Evolutionary conservation across 1,140 invertebrate genomes (phyloP).

Genomic region (Cheumatopsyche charites): DNA sequence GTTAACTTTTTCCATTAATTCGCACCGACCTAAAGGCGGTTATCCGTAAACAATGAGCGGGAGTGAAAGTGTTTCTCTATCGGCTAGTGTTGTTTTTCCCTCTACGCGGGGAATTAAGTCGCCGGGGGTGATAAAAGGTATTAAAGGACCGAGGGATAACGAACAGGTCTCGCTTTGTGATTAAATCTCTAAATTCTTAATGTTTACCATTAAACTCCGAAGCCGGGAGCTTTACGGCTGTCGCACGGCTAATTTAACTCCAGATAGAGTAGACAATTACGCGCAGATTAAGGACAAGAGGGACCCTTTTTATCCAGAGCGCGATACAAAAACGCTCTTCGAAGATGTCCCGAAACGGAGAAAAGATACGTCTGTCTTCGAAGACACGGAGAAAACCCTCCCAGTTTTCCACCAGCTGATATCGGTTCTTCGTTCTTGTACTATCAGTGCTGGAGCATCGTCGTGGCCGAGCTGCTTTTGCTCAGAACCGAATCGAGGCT

Average conservation of each 20-base stretch:
- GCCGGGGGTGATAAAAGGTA: constrained; percentile 13
- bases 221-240: constrained; percentile 35
- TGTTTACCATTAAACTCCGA: constrained; percentile 34
- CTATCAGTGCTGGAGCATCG: neutral
- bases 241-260: constrained; percentile 45
- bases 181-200: constrained; percentile 40
- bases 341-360: neutral
- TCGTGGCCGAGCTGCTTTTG: neutral
- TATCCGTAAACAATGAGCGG: too few species aligned
- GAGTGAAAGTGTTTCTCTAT: neutral
- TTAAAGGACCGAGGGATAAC: constrained; percentile 27
- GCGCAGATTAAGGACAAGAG: constrained; percentile 32
- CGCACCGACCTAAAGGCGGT: too few species aligned
- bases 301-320: constrained; percentile 31
- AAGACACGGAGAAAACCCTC: neutral
- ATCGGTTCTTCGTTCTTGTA: neutral
- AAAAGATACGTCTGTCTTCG: constrained; percentile 11
- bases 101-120: neutral
- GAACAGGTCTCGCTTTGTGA: constrained; percentile 28
- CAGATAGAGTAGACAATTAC: constrained; percentile 39
- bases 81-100: too few species aligned
- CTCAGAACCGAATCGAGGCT: too few species aligned
- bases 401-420: neutral
- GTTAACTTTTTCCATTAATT: too few species aligned
- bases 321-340: constrained; percentile 16